Evolutionary conservation across 2,113 vertebrate genomes (phyloP), one percentile per base, ranked within the genome.

Genomic region (Pimephales promelas): DNA sequence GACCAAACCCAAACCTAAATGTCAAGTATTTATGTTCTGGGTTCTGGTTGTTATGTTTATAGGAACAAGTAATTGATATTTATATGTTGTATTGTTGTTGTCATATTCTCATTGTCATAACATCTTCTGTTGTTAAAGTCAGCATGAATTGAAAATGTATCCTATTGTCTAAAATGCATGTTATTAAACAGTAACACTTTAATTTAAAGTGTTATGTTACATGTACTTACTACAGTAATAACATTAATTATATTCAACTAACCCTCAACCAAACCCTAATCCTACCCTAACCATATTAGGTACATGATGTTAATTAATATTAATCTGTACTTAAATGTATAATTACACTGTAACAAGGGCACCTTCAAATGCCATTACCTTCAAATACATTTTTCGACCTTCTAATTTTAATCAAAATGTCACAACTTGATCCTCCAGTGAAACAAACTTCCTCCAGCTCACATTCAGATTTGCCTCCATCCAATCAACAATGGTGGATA

Each of bases 1-100:
- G 73, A 75, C 49, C 24, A 66, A 56, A 49, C 59, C 40, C 64
- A 66, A 66, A 49, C 40, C 57, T 2, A n/a, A 47, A 79, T 79
- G 43, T 31, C 24, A 66, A 49, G 56, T 20, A 47, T 78, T 62
- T 79, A 18, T 79, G 57, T 47, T 64, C 26, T 14, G 24, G 40
- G 26, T 66, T 79, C 24, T 45, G 59, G 16, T 79, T 62, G 45
- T n/a, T 36, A n/a, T n/a, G 26, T 34, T 76, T 47, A 47, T 40
- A 28, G 24, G 9, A 79, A 61, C 75, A 78, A 26, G 34, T 20
- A 11, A 79, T 22, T 66, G 18, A 49, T 49, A 31, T 66, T 28
- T 66, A 13, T 79, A 11, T 64, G 59, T 79, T 22, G 43, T 64
- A 36, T 62, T 62, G 11, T 31, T 79, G 45, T 52, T 28, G 14